Evolutionary conservation across 2,113 vertebrate genomes (phyloP).

Genomic region (Catharus minimus): DNA sequence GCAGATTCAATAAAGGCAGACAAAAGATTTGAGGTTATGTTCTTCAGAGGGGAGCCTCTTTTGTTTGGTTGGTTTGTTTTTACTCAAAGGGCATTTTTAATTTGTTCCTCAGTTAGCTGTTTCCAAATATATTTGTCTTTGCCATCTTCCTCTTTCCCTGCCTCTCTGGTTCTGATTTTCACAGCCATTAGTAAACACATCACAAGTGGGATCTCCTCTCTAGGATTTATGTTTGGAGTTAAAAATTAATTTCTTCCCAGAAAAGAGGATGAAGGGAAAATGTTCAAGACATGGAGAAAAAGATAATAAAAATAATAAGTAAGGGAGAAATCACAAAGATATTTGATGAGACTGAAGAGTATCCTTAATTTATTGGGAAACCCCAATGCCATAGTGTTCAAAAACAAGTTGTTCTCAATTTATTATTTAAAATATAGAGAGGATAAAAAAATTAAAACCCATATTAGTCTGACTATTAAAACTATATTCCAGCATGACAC

Average conservation of each 20-base stretch:
- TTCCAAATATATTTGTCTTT: constrained; percentile 65
- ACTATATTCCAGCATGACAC: not conserved
- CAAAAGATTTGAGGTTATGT: constrained; percentile 61
- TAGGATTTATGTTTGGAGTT: constrained; percentile 46
- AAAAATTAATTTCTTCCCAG: constrained; percentile 33
- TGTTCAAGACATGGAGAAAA: not conserved
- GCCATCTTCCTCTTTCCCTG: constrained; percentile 45
- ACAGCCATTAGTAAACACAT: constrained; percentile 35
- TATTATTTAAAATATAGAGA: not conserved
- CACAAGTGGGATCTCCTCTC: constrained; percentile 6
- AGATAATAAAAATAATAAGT: not conserved
- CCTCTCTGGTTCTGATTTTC: constrained; percentile 63
- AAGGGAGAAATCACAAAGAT: not conserved
- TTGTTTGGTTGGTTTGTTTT: constrained; percentile 61
- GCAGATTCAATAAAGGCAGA: constrained; percentile 54
- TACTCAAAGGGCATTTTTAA: constrained; percentile 59
- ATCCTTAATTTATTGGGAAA: not conserved
- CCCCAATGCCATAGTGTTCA: not conserved
- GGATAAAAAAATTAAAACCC: not conserved
- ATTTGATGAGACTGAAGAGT: not conserved
- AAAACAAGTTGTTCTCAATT: not conserved
- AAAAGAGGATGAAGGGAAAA: not conserved
- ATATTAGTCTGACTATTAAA: not conserved
- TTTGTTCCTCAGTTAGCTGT: constrained; percentile 40
- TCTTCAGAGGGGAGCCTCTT: constrained; percentile 57